phyloP scores from a whole-genome alignment of 2,888 invertebrate genomes.

The Dryobota labecula region DNA sequence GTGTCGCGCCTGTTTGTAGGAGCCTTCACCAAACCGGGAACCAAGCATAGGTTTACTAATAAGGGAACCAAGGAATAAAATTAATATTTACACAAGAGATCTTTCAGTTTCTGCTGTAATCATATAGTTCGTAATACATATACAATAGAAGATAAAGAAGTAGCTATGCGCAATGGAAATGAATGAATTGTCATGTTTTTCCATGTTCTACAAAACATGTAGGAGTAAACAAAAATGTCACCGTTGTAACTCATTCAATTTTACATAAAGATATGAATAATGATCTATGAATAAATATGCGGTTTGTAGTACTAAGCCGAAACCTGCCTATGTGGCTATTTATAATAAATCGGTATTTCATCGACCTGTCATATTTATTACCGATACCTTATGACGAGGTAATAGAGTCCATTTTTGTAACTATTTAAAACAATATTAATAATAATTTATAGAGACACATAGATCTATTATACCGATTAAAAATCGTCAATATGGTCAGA shows the following conservation, averaged over 20 bases:
- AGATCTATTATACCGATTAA: constrained; percentile 63
- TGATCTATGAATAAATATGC: constrained; percentile 52
- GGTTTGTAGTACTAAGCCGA: constrained; percentile 32
- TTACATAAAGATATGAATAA: constrained; percentile 56
- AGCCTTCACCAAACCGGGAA: background rate
- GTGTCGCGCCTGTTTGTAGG: no score
- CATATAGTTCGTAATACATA: background rate
- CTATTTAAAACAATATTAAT: constrained; percentile 57
- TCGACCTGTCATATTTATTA: constrained; percentile 49
- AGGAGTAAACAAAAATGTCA: constrained; percentile 13
- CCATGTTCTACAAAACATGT: constrained; percentile 22
- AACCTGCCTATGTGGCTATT: constrained; percentile 42
- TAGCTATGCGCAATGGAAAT: no score
- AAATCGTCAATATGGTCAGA: constrained; percentile 55
- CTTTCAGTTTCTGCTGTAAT: background rate
- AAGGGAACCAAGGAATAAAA: no score
- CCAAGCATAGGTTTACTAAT: background rate
- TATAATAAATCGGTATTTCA: constrained; percentile 59
- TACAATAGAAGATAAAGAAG: background rate
- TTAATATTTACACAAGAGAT: background rate
- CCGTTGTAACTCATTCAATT: constrained; percentile 35
- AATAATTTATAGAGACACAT: constrained; percentile 66
- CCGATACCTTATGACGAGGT: constrained; percentile 43
- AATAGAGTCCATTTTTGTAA: constrained; percentile 45
- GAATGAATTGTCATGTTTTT: background rate